Percentiles rank a stretch among this genome's conserved stretches.
phyloP scores from a whole-genome alignment of 1,140 invertebrate species.

The Drosophila ironensis region DNA sequence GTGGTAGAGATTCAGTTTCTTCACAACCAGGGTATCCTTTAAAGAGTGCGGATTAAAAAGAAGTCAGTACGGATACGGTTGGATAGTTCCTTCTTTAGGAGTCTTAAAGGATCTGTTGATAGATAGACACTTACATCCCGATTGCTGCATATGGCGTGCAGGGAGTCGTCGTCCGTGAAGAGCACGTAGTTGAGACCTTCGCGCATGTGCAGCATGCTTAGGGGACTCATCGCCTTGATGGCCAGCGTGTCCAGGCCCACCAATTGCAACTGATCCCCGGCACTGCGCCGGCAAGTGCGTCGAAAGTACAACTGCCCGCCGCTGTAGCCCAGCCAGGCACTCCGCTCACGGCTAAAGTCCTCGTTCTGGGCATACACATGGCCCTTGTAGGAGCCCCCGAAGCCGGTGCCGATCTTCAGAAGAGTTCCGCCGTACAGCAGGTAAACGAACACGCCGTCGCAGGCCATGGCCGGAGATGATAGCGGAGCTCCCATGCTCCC shows the following conservation, averaged over 20 bases:
- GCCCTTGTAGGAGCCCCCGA: constrained; percentile 93
- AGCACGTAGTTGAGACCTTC: constrained; percentile 79
- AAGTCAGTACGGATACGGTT: too few relatives aligned
- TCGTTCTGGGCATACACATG: constrained; percentile 91
- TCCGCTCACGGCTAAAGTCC: constrained; percentile 88
- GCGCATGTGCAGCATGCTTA: constrained; percentile 70
- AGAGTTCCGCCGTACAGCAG: constrained; percentile 90
- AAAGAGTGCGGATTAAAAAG: too few relatives aligned
- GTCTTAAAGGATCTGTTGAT: background rate
- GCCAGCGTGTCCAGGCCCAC: constrained; percentile 75
- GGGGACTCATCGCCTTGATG: constrained; percentile 66
- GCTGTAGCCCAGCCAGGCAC: constrained; percentile 93
- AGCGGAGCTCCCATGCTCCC: constrained; percentile 6
- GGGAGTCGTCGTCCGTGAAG: constrained; percentile 80
- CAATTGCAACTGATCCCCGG: constrained; percentile 68
- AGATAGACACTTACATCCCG: constrained; percentile 73
- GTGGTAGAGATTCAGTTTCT: constrained; percentile 70
- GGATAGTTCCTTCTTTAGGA: too few relatives aligned
- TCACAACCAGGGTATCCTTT: constrained; percentile 77
- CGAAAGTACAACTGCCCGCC: constrained; percentile 81
- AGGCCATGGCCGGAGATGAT: constrained; percentile 86
- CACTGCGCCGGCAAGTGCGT: constrained; percentile 66
- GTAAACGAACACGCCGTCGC: constrained; percentile 95
- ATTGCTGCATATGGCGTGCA: constrained; percentile 81
- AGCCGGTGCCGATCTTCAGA: constrained; percentile 96